Conservation (phyloP, 1,140 invertebrate species). For the Zaprionus capensis region DNA sequence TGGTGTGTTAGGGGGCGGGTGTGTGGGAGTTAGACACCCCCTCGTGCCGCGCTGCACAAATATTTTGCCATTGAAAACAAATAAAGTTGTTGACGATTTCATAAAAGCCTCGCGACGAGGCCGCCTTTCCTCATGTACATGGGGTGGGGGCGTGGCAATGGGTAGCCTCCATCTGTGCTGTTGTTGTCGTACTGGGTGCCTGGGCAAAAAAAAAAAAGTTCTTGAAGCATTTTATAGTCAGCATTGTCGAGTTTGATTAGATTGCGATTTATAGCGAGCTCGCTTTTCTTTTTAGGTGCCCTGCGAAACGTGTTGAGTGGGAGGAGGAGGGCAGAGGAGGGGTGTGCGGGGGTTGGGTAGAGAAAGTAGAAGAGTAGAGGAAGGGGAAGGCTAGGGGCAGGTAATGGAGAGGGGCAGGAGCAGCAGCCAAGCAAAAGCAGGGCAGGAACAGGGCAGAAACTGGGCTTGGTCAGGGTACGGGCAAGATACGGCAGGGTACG, state of each 20-base stretch:
- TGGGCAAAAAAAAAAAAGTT: conserved; percentile 31
- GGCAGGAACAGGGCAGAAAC: no score
- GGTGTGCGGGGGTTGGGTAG: no score
- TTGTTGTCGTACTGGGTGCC: neutral
- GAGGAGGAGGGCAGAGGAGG: neutral
- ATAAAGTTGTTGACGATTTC: conserved; percentile 81
- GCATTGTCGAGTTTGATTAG: conserved; percentile 73
- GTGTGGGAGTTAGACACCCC: conserved; percentile 4
- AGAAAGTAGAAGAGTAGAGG: neutral
- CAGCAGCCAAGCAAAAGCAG: no score
- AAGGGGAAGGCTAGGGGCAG: neutral
- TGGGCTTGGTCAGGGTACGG: no score
- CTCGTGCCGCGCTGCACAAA: conserved; percentile 49
- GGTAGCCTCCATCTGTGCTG: neutral
- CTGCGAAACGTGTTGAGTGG: neutral
- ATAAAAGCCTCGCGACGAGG: conserved; percentile 59
- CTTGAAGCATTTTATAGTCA: conserved; percentile 68
- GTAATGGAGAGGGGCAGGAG: neutral
- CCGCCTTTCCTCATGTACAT: neutral
- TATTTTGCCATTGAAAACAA: conserved; percentile 80
- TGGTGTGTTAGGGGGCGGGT: neutral
- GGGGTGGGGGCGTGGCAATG: neutral
- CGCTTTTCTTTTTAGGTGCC: neutral
- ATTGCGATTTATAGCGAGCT: conserved; percentile 66
- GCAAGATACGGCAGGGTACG: no score